A percentile compares a stretch with the other conserved stretches of the same genome.
phyloP scores from a whole-genome alignment of 2,113 vertebrate genomes.

The Coturnix japonica region DNA sequence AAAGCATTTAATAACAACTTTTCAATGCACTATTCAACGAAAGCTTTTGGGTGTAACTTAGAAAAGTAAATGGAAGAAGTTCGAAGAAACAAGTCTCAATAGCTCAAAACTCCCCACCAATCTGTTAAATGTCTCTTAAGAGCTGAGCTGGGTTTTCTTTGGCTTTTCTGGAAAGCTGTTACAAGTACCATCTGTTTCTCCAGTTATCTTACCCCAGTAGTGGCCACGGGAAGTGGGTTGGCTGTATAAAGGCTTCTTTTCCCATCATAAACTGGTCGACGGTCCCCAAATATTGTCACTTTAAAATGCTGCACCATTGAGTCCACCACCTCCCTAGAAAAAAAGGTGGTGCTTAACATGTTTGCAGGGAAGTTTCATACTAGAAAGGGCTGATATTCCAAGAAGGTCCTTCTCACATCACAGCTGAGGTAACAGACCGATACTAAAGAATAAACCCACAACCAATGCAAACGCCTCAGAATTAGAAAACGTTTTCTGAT shows the following conservation, averaged over 20 bases:
- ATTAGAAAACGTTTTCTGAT: not conserved
- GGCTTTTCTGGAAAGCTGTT: not conserved
- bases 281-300: constrained; percentile 97
- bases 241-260: constrained; percentile 97
- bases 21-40: too few species aligned
- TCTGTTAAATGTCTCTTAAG: not conserved
- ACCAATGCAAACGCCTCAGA: not conserved
- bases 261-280: constrained; percentile 96
- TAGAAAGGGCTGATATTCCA: not conserved
- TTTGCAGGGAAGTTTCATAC: not conserved
- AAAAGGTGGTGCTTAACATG: constrained; percentile 40
- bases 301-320: constrained; percentile 99
- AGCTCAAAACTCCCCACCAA: not conserved
- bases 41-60: not conserved
- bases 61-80: not conserved
- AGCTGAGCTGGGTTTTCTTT: not conserved
- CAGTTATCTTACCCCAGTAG: constrained; percentile 87
- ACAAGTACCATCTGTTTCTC: accelerated
- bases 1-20: not conserved
- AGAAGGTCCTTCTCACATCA: not conserved
- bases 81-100: not conserved
- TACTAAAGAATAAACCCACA: not conserved
- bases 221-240: constrained; percentile 93
- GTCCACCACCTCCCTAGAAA: constrained; percentile 95
- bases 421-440: not conserved